Base-by-base conservation (phyloP, 2,113 vertebrate genomes). In the Garra rufa region DNA sequence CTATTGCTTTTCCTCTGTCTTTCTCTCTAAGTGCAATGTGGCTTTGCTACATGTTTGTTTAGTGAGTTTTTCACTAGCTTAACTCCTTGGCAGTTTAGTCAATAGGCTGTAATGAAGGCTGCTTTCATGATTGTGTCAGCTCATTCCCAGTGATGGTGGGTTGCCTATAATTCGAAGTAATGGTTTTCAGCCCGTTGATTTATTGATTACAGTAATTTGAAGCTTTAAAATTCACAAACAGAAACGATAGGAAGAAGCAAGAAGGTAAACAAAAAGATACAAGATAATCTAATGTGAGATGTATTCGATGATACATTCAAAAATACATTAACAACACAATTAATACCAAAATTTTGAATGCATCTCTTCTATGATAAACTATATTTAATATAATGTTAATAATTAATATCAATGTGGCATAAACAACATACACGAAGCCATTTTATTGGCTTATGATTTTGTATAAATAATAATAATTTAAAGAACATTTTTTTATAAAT, bases 91-190 rank as follows among this genome's bases (percentile, higher is more conserved):
- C 82, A 83, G 85, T 82, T 86, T 70, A 69, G 79, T 88, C 87
- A 75, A 88, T 86, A 83, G 61, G 34, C 79, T 71, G 19, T 80
- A 83, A 88, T 86, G 83, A 88, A 82, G 65, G 67, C 74, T 78
- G 52, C 75, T 86, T 86, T 78, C 74, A 86, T 88, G 85, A 85
- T 83, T 61, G 82, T 76, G 79, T 88, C 85, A 67, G 55, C 74
- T 48, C 78, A 86, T 85, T 50, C 57, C 65, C 63, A 76, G 21
- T 76, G 77, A 71, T 57, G 24, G 71, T n/a, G 55, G 26, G 24
- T 38, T 55, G 15, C 78, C 74, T 82, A 75, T 75, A 82, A 85
- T 86, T 76, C 70, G 55, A 82, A 73, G 48, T 55, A 84, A 86
- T 74, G 55, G 46, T 30, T 81, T 65, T 55, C 28, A 70, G 74